Base-by-base conservation (phyloP, 2,113 vertebrate genomes). In the Copsychus sechellarum region DNA sequence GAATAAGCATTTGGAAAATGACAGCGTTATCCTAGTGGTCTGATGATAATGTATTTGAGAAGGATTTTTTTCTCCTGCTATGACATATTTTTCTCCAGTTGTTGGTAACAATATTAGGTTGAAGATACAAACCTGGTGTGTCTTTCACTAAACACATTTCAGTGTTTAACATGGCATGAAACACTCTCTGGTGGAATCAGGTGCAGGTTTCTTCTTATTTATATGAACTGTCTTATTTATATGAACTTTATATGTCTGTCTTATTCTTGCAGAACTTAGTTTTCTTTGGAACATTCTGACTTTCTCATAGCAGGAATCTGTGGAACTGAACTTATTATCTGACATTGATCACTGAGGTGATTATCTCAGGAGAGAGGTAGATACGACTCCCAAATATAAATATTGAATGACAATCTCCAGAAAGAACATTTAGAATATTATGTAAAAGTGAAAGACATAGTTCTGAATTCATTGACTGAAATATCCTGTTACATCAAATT, bases 81-180 rank as follows among this genome's bases (percentile, higher is more conserved):
- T 51, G 67, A 18, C 12, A 34, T 17, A 14, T 40, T 78, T 79
- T 88, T 64, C 26, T 74, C 43, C 38, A 58, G 6, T n/a, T 47
- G 14, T 50, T 73, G 29, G 12, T 80, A 48, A 38, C 56, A 69
- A 21, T 4, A 2, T 25, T 26, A 69, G 36, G 43, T n/a, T 72
- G 45, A 90, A 50, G 82, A 33, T 17, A 66, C 7, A 51, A 73
- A 67, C 36, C 19, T n/a, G n/a, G 6, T 47, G 54, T 86, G 53
- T 4, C 9, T 61, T 67, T 72, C 1, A 0, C 78, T 58, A 45
- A 58, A 81, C 12, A 34, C 0, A 0, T 78, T 90, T 66, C 54
- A 38, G 40, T 66, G 33, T 82, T 82, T 51, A 71, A 45, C 21
- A 18, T 28, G 8, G 4, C 29, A 25, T 33, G 28, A 83, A 79